Evolutionary conservation across 2,888 invertebrate species (phyloP).

Genomic region (Molorchus minor): DNA sequence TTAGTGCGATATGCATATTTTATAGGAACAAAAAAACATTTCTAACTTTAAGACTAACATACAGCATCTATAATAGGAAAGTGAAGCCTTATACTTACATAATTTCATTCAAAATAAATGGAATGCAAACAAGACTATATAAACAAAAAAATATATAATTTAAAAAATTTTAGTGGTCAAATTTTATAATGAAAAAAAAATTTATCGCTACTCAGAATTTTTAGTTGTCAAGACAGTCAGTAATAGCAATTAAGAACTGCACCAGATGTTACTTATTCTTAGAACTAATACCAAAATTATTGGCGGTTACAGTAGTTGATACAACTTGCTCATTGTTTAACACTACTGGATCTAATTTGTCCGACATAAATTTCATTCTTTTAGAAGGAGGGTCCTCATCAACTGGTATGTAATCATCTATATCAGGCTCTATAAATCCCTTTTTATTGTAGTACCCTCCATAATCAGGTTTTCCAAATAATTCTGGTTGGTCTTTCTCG

Average conservation of each 20-base stretch:
- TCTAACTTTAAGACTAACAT: not conserved
- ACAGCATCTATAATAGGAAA: slow-evolving; percentile 1
- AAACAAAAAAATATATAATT: slow-evolving; percentile 26
- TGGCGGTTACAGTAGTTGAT: slow-evolving; percentile 34
- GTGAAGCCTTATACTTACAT: slow-evolving; percentile 9
- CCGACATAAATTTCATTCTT: slow-evolving; percentile 34
- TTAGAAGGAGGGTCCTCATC: slow-evolving; percentile 46
- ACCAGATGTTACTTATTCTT: slow-evolving; percentile 35
- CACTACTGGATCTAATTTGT: slow-evolving; percentile 9
- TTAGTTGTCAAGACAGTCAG: slow-evolving; percentile 6
- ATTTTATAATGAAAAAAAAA: too few relatives aligned
- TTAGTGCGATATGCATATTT: slow-evolving; percentile 8
- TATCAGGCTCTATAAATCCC: slow-evolving; percentile 54
- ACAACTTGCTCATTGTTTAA: slow-evolving; percentile 30
- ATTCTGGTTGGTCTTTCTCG: slow-evolving; percentile 43
- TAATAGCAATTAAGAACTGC: slow-evolving; percentile 9
- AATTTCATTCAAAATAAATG: slow-evolving; percentile 19
- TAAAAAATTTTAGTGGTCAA: slow-evolving; percentile 15
- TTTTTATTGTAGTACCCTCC: slow-evolving; percentile 47
- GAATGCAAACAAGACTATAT: slow-evolving; percentile 28
- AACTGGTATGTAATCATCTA: slow-evolving; percentile 48
- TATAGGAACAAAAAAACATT: slow-evolving; percentile 1
- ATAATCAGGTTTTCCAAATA: slow-evolving; percentile 41
- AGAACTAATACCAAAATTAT: slow-evolving; percentile 30
- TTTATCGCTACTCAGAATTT: slow-evolving; percentile 1